A percentile compares a stretch with the other conserved stretches of the same genome.
Evolutionary conservation across 2,113 vertebrate genomes (phyloP).

Genomic region (Vulpes ferrilata): DNA sequence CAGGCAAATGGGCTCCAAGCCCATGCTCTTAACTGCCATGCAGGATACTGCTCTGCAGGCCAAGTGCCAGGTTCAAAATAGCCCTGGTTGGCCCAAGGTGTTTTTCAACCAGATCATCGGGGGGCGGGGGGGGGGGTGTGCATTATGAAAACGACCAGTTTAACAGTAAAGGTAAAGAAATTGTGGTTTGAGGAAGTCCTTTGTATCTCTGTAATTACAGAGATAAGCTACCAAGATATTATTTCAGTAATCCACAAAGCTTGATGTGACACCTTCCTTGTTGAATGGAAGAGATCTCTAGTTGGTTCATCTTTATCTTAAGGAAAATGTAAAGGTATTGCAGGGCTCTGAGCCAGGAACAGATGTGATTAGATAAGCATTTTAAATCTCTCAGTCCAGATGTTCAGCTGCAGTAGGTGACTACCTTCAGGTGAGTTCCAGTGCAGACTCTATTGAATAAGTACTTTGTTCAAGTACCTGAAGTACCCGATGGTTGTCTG

Average conservation of each 20-base stretch:
- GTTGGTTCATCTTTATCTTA: slow-evolving; percentile 45
- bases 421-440: slow-evolving; percentile 35
- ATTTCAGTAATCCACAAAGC: not conserved
- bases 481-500: not conserved
- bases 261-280: not conserved
- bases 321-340: slow-evolving; percentile 15
- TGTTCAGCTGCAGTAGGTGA: slow-evolving; percentile 41
- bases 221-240: not conserved
- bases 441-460: slow-evolving; percentile 8
- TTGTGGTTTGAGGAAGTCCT: not conserved
- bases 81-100: not conserved
- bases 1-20: not conserved
- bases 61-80: not conserved
- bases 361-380: slow-evolving; percentile 52
- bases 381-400: slow-evolving; percentile 54
- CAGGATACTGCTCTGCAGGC: not conserved
- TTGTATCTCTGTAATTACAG: not conserved
- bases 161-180: not conserved
- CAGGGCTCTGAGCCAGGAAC: not conserved
- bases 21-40: not conserved
- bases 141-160: not conserved
- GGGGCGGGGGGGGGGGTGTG: not conserved
- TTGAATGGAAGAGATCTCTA: not conserved
- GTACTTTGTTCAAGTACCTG: not conserved
- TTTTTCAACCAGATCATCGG: not conserved